These are phyloP conservation scores for Oncorhynchus clarkii DNA, from an alignment of 2,113 vertebrate species.

Conservation along the genomic window DNA sequence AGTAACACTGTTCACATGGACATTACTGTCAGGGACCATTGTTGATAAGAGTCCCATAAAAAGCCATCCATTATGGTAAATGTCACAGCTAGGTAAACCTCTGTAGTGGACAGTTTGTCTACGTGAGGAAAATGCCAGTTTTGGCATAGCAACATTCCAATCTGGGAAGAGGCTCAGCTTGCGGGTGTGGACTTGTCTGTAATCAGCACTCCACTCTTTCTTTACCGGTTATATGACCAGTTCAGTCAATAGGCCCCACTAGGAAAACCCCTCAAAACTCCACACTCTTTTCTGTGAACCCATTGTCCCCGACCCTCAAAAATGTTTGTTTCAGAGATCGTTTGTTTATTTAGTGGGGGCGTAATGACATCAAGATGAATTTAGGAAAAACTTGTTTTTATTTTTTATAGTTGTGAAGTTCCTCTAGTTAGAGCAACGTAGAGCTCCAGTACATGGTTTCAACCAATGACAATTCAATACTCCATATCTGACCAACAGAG, in stretches of 20 bases:
- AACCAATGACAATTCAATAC: background rate
- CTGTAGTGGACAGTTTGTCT: background rate
- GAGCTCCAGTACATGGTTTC: background rate
- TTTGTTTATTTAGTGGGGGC: too few species aligned
- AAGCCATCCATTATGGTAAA: background rate
- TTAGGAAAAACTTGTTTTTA: too few species aligned
- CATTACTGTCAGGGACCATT: background rate
- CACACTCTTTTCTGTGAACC: background rate
- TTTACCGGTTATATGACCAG: background rate
- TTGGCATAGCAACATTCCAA: constrained; percentile 18
- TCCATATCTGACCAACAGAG: constrained; percentile 2
- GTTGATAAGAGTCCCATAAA: background rate
- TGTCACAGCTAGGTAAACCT: background rate
- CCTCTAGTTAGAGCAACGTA: too few species aligned
- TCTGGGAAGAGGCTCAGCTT: constrained; percentile 1
- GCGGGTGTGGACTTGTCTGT: constrained; percentile 44
- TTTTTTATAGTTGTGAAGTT: too few species aligned
- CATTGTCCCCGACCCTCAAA: background rate
- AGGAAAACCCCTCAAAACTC: background rate
- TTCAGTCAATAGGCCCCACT: constrained; percentile 18
- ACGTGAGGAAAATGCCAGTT: background rate
- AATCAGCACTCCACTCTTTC: constrained; percentile 18
- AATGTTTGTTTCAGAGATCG: background rate
- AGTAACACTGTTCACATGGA: background rate
- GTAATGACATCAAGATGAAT: too few species aligned